A percentile compares a stretch with the other conserved stretches of the same genome.
These are phyloP conservation scores for Gymnosoma rotundatum DNA, from an alignment of 2,888 invertebrate species.

Conservation along the genomic window DNA sequence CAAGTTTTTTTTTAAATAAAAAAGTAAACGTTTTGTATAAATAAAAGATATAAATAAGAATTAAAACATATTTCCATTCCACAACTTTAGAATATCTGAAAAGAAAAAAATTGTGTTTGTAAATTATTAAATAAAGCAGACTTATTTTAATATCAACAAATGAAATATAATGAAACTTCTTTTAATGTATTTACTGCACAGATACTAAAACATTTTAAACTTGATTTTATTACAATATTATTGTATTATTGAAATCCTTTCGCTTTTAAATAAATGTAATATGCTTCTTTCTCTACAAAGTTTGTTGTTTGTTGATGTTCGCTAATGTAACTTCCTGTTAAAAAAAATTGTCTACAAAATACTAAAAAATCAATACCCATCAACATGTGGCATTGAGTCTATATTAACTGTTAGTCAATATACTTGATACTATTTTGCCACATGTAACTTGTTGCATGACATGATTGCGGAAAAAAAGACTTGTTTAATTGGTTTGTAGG, in stretches of 20 bases:
- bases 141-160: too few species aligned
- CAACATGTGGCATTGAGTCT: constrained; percentile 53
- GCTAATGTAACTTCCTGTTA: constrained; percentile 51
- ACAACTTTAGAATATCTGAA: too few species aligned
- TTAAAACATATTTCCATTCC: too few species aligned
- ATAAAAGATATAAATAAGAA: too few species aligned
- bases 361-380: neutral
- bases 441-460: constrained; percentile 21
- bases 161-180: too few species aligned
- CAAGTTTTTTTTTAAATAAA: too few species aligned
- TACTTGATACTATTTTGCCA: neutral
- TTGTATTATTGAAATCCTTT: neutral
- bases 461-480: constrained; percentile 18
- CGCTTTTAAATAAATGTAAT: neutral
- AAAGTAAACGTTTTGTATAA: too few species aligned
- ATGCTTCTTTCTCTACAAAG: neutral
- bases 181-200: too few species aligned
- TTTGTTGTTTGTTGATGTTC: neutral
- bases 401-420: constrained; percentile 5
- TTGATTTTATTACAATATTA: too few species aligned
- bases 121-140: too few species aligned
- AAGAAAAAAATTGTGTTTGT: too few species aligned
- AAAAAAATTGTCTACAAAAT: neutral
- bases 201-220: too few species aligned
- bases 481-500: constrained; percentile 19